A percentile compares a stretch with the other conserved stretches of the same genome.
Conservation (phyloP, 2,797 vertebrate genomes). For the Argentina silus region DNA sequence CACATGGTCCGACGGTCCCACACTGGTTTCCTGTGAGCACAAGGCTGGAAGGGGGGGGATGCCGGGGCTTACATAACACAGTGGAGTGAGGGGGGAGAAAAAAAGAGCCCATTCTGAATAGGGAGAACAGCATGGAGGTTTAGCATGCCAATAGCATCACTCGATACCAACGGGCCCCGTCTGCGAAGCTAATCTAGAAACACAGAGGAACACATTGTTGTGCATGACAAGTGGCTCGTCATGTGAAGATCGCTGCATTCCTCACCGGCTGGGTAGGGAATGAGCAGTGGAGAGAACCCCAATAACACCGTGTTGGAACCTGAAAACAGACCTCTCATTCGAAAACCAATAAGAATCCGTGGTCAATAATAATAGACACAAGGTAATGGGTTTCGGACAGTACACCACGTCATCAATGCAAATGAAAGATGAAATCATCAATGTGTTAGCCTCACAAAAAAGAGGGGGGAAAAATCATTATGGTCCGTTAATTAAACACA, state of each 20-base stretch:
- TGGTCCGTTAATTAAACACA: slow-evolving; percentile 22
- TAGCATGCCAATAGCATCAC: slow-evolving; percentile 71
- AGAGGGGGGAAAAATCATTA: not conserved
- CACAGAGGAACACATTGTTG: slow-evolving; percentile 47
- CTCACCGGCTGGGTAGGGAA: not conserved
- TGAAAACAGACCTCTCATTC: no score
- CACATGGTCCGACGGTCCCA: slow-evolving; percentile 37
- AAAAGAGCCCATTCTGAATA: slow-evolving; percentile 56
- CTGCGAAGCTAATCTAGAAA: slow-evolving; percentile 56
- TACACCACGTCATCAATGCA: no score
- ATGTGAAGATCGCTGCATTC: slow-evolving; percentile 41
- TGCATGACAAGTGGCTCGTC: slow-evolving; percentile 55
- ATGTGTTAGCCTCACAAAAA: no score
- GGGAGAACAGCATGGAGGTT: slow-evolving; percentile 56
- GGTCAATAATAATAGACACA: no score
- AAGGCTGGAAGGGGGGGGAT: not conserved
- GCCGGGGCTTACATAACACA: slow-evolving; percentile 37
- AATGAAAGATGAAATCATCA: no score
- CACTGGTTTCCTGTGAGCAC: slow-evolving; percentile 47
- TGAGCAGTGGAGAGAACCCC: not conserved
- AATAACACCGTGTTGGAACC: not conserved
- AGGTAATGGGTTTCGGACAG: no score
- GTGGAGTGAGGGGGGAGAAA: slow-evolving; percentile 32
- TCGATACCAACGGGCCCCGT: slow-evolving; percentile 64
- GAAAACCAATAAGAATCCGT: no score